These are phyloP conservation scores for Eristalis tenax DNA, from an alignment of 2,888 invertebrate species.

Conservation along the genomic window DNA sequence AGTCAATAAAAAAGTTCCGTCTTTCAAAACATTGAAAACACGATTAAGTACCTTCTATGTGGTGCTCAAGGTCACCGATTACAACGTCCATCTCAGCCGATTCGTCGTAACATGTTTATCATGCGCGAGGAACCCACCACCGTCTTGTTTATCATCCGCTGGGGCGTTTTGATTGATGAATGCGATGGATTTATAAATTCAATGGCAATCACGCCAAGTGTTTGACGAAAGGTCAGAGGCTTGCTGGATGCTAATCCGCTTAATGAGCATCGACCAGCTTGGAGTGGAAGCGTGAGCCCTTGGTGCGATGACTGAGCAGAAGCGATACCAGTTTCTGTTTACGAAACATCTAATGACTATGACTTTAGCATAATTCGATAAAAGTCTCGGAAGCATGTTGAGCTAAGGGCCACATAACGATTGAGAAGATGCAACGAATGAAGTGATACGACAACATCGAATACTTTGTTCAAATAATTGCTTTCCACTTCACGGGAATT, in stretches of 20 bases:
- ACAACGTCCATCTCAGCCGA: background rate
- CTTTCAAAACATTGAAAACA: background rate
- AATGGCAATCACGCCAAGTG: background rate
- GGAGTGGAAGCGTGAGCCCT: background rate
- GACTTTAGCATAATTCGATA: background rate
- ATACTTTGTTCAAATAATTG: background rate
- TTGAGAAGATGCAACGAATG: background rate
- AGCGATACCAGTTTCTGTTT: background rate
- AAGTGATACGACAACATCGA: background rate
- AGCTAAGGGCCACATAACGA: background rate
- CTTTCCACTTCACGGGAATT: background rate
- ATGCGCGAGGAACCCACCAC: background rate
- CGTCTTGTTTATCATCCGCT: background rate
- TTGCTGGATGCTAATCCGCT: background rate
- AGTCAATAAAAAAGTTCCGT: background rate
- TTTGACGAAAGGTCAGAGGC: background rate
- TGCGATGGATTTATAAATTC: background rate
- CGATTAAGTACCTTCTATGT: background rate
- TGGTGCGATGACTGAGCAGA: background rate
- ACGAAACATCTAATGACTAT: background rate
- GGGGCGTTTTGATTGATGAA: background rate
- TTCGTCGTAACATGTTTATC: background rate
- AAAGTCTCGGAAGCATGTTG: background rate
- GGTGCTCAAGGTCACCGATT: background rate
- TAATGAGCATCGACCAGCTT: background rate